A percentile compares a stretch with the other conserved stretches of the same genome.
phyloP scores from a whole-genome alignment of 2,113 vertebrate genomes.

The Meleagris gallopavo region DNA sequence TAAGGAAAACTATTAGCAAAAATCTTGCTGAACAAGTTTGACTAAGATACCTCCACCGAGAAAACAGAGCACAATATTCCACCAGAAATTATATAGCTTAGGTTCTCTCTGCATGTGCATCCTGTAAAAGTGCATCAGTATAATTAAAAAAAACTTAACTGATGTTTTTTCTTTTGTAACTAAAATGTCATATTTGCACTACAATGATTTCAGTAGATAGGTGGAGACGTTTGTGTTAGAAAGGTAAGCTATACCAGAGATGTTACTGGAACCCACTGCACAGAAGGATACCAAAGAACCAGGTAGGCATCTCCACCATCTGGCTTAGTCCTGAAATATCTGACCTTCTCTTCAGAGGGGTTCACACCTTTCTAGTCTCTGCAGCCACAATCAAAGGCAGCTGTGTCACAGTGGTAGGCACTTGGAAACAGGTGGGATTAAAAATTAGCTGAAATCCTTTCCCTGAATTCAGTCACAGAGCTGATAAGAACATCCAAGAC shows the following conservation, averaged over 20 bases:
- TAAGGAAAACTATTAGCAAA: background rate
- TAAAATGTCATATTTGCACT: background rate
- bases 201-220: background rate
- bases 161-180: background rate
- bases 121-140: background rate
- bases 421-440: background rate
- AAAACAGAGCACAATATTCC: accelerated
- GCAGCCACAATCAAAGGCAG: accelerated
- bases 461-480: background rate
- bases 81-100: accelerated
- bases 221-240: background rate
- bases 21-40: background rate
- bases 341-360: background rate
- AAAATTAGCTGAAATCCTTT: background rate
- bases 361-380: background rate
- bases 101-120: accelerated
- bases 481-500: background rate
- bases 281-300: background rate
- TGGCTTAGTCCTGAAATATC: background rate
- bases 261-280: accelerated
- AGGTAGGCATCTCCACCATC: background rate
- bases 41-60: background rate
- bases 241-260: background rate
- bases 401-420: background rate
- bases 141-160: background rate